Evolutionary conservation across 2,888 invertebrate genomes (phyloP), one percentile per base, ranked within the genome.

Genomic region (Ochropacha duplaris): DNA sequence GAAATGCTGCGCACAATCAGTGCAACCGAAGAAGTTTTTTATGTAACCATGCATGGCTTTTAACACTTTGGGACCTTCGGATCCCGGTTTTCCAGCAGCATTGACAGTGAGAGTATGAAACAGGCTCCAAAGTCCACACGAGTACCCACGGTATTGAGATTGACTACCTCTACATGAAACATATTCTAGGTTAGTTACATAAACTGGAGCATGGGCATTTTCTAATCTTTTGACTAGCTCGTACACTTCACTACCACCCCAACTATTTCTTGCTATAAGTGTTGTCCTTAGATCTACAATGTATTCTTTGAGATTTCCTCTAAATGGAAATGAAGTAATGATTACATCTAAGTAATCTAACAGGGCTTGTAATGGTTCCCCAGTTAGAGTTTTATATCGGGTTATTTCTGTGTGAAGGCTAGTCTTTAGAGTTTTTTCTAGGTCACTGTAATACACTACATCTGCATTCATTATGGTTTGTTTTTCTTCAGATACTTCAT

Each of bases 111-210:
- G 87, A 39, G 96, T 96, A 80, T 99, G 99, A 81, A 99, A 99
- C 69, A 98, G 88, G 14, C 96, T 96, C 99, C 99, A 99, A 34
- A 99, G 91, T 0, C 98, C 96, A 87, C 99, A 99, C 0, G 98
- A 97, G 83, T 97, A 99, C 12, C 99, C 98, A 54, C 99, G 94
- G 72, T 94, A 95, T 61, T 94, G 93, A 0, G 95, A 87, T 57
- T 94, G 93, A 70, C 98, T 98, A 11, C 98, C 98, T 69, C 93
- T 94, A 79, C 99, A 99, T 2, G 96, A 96, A 36, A 96, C 86
- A 95, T 96, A 99, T 59, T 92, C 88, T 55, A 91, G 72, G 12
- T 92, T 86, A 8, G 94, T 87, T 65, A 71, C 70, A 70, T 94
- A 95, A 8, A 96, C 93, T 16, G 95, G 94, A n/a, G 89, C 81